Evolutionary conservation across 2,797 vertebrate genomes (phyloP), one percentile per base, ranked within the genome.

Genomic region (Chromis chromis): DNA sequence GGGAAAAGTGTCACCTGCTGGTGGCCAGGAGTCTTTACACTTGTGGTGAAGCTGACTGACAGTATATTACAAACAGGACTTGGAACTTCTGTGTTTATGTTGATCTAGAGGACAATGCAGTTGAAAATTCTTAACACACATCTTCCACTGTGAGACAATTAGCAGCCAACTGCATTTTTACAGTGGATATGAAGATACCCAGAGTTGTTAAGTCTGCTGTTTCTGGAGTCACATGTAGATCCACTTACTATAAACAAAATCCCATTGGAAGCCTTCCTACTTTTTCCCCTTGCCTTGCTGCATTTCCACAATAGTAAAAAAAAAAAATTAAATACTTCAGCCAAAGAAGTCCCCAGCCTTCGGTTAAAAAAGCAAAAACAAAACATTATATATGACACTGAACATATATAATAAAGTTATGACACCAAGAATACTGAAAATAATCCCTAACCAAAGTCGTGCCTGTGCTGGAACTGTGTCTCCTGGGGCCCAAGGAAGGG

Each of bases 1-100:
- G 91, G 91, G 89, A 79, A 94, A 95, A 91, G 93, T 94, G 94
- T 93, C 94, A 94, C 93, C 94, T 94, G 80, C 92, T 94, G 93
- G 94, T 88, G 80, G 86, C 71, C 84, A 48, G 12, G 65, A 67
- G 89, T 78, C 77, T 70, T 71, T 91, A 82, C 91, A 91, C 82
- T 79, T 68, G 56, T 57, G 66, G 39, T 36, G 24, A 59, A 31
- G 49, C 21, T 70, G 56, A 69, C 65, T 65, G 67, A 58, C n/a
- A 21, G 9, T 8, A 4, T 9, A 11, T 9, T 22, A 10, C 70
- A 63, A 52, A 56, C 24, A 31, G 31, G 25, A 12, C 31, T 50
- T 19, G 31, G 50, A 31, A 54, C 16, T 42, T 42, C 14, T 42
- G 11, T 36, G 16, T 27, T 19, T 49, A n/a, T 52, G 53, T 22